phyloP scores from a whole-genome alignment of 2,797 vertebrate species.

The Thalassophryne amazonica region DNA sequence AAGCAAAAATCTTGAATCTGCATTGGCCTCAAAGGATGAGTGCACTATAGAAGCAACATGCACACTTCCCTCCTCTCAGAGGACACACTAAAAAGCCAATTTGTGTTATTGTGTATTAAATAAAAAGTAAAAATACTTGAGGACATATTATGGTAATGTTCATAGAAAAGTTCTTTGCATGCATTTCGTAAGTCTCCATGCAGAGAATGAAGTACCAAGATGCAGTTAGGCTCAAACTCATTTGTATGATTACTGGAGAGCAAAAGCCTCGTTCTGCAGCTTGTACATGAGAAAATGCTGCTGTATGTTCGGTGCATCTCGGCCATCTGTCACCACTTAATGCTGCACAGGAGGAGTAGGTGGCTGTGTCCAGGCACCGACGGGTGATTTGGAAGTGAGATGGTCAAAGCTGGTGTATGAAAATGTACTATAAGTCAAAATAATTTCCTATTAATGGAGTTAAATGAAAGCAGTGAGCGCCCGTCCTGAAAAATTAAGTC shows the following conservation, averaged over 20 bases:
- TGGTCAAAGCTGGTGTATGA: conserved; percentile 22
- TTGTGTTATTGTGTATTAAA: neutral
- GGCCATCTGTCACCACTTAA: conserved; percentile 44
- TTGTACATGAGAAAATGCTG: conserved; percentile 21
- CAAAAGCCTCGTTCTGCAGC: neutral
- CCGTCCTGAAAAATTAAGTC: too few relatives aligned
- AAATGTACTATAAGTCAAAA: conserved; percentile 2
- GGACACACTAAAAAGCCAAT: neutral
- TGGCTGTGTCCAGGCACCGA: too few relatives aligned
- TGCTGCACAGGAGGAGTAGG: conserved; percentile 1
- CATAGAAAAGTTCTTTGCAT: neutral
- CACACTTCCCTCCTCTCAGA: neutral
- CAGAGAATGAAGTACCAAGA: too few relatives aligned
- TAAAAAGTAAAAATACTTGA: neutral
- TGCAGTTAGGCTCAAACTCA: neutral
- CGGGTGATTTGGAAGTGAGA: conserved; percentile 6
- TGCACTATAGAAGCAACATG: neutral
- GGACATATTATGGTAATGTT: neutral
- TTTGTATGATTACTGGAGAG: conserved; percentile 1
- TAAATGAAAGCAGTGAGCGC: too few relatives aligned
- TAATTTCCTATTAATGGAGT: too few relatives aligned
- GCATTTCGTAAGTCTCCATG: neutral
- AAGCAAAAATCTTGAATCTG: neutral
- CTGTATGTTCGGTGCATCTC: conserved; percentile 27
- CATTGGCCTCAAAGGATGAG: neutral